Conservation (phyloP, 2,888 invertebrate genomes). For the Calameuta idolon region DNA sequence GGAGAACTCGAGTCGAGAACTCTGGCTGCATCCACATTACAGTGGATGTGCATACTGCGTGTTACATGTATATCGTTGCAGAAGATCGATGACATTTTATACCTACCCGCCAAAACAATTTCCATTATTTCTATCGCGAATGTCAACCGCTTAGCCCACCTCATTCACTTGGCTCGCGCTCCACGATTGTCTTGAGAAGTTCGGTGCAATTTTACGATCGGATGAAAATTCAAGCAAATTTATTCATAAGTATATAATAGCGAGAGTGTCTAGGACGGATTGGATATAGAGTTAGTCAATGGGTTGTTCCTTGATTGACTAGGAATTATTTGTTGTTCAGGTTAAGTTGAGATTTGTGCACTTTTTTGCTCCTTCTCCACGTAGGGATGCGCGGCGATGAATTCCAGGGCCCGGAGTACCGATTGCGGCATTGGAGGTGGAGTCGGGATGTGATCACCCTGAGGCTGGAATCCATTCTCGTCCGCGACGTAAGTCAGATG, state of each 20-base stretch:
- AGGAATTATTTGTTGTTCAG: too few species aligned
- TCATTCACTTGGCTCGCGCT: not conserved
- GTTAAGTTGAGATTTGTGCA: too few species aligned
- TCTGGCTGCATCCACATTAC: not conserved
- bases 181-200: not conserved
- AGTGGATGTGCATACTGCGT: not conserved
- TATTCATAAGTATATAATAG: not conserved
- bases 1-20: constrained; percentile 29
- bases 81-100: not conserved
- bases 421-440: constrained; percentile 29
- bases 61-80: not conserved
- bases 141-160: not conserved
- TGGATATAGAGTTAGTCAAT: not conserved
- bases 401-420: constrained; percentile 37
- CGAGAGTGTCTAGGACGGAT: not conserved
- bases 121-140: not conserved
- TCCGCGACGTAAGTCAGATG: constrained; percentile 39
- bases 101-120: not conserved
- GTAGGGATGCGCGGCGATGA: constrained; percentile 36
- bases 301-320: not conserved
- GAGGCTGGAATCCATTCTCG: constrained; percentile 41
- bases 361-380: constrained; percentile 16
- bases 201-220: not conserved
- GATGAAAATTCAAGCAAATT: not conserved
- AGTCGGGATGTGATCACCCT: constrained; percentile 38